These are phyloP conservation scores for Drosophila kohkoa DNA, from an alignment of 1,140 invertebrate species.

Conservation along the genomic window DNA sequence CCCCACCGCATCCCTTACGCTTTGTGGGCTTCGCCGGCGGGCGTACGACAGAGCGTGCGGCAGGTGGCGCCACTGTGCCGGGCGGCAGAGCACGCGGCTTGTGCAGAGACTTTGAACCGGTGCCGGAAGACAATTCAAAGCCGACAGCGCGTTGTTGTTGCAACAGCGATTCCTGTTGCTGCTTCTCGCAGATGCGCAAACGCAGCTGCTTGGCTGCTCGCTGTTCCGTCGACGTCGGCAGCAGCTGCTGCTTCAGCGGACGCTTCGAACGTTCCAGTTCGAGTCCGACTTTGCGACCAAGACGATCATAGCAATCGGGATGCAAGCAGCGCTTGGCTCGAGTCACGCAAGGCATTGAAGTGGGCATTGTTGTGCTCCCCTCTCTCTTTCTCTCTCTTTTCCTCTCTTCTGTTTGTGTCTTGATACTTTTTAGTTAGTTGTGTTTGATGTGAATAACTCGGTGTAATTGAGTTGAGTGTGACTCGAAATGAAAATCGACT, in stretches of 20 bases:
- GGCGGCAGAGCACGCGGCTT: constrained; percentile 37
- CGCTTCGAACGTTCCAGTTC: constrained; percentile 18
- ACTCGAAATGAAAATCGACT: neutral
- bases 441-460: neutral
- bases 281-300: constrained; percentile 37
- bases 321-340: constrained; percentile 25
- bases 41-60: neutral
- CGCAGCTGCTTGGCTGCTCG: neutral
- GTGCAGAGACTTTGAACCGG: constrained; percentile 3
- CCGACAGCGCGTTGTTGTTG: constrained; percentile 15
- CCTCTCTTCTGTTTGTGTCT: neutral
- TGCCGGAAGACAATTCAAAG: constrained; percentile 6
- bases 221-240: too few relatives aligned
- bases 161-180: constrained; percentile 10
- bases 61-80: constrained; percentile 45
- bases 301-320: constrained; percentile 59
- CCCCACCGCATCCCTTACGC: constrained; percentile 27
- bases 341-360: constrained; percentile 53
- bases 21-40: constrained; percentile 29
- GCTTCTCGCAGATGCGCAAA: constrained; percentile 36
- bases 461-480: neutral
- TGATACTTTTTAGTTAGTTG: neutral
- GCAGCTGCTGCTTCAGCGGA: constrained; percentile 7
- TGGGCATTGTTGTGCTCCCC: constrained; percentile 41
- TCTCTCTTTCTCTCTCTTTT: neutral